Evolutionary conservation across 2,797 vertebrate genomes (phyloP).

Genomic region (Scleropages formosus): DNA sequence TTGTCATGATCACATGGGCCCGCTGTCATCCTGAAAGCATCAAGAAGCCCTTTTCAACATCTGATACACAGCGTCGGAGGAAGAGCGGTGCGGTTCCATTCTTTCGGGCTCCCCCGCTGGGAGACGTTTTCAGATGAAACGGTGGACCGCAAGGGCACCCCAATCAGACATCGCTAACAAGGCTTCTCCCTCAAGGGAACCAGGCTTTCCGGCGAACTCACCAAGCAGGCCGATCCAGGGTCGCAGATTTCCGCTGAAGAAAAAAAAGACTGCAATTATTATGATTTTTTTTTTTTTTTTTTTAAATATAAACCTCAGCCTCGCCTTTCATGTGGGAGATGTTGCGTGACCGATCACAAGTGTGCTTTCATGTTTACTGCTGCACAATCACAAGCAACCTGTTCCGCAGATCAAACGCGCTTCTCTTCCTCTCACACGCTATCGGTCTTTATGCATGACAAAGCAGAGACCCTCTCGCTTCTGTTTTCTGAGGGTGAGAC

Average conservation of each 20-base stretch:
- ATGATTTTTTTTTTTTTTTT: slow-evolving; percentile 31
- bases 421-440: slow-evolving; percentile 32
- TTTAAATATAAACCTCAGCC: slow-evolving; percentile 17
- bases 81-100: background rate
- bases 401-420: slow-evolving; percentile 43
- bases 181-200: background rate
- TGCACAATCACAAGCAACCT: slow-evolving; percentile 42
- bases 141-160: no score
- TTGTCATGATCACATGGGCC: no score
- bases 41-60: background rate
- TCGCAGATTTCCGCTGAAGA: background rate
- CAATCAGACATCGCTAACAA: background rate
- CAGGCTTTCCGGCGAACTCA: background rate
- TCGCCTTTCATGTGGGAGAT: slow-evolving; percentile 21
- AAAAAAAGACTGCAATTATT: slow-evolving; percentile 9
- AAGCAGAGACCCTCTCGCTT: slow-evolving; percentile 34
- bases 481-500: slow-evolving; percentile 37
- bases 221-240: background rate
- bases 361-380: slow-evolving; percentile 42
- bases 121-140: background rate
- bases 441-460: slow-evolving; percentile 25
- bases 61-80: background rate
- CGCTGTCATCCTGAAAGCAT: background rate
- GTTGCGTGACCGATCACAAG: slow-evolving; percentile 42
- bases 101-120: background rate